Percentiles rank a stretch among this genome's conserved stretches.
Evolutionary conservation across 2,888 invertebrate genomes (phyloP).

Genomic region (Nomada flava): DNA sequence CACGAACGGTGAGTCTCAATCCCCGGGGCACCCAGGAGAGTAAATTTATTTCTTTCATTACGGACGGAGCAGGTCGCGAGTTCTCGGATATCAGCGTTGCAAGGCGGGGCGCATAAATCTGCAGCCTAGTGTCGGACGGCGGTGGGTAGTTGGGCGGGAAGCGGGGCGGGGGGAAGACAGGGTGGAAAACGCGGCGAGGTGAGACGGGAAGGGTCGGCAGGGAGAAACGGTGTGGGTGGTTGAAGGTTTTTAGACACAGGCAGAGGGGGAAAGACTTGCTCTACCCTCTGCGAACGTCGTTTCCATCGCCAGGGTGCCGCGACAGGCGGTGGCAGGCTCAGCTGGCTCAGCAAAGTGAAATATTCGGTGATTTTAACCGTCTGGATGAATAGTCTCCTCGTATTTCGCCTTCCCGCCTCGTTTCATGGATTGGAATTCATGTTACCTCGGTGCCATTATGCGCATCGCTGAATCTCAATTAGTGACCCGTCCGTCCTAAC

Average conservation of each 20-base stretch:
- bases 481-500: constrained; percentile 75
- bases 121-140: constrained; percentile 75
- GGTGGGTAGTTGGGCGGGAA: constrained; percentile 41
- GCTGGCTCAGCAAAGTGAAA: constrained; percentile 79
- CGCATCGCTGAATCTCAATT: constrained; percentile 83
- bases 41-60: constrained; percentile 85
- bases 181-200: constrained; percentile 48
- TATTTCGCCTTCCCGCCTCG: constrained; percentile 68
- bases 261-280: constrained; percentile 50
- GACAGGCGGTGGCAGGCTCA: constrained; percentile 74
- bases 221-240: constrained; percentile 62
- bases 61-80: constrained; percentile 82
- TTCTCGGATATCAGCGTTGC: constrained; percentile 83
- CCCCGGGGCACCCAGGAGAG: constrained; percentile 74
- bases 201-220: constrained; percentile 25
- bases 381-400: constrained; percentile 79
- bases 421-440: constrained; percentile 81
- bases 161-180: constrained; percentile 31
- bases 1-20: constrained; percentile 71
- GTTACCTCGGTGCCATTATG: constrained; percentile 82
- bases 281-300: constrained; percentile 69
- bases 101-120: constrained; percentile 83
- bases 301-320: constrained; percentile 70
- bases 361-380: constrained; percentile 82
- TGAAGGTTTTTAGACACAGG: constrained; percentile 55